These are phyloP conservation scores for Takifugu flavidus DNA, from an alignment of 2,113 vertebrate species.

Conservation along the genomic window DNA sequence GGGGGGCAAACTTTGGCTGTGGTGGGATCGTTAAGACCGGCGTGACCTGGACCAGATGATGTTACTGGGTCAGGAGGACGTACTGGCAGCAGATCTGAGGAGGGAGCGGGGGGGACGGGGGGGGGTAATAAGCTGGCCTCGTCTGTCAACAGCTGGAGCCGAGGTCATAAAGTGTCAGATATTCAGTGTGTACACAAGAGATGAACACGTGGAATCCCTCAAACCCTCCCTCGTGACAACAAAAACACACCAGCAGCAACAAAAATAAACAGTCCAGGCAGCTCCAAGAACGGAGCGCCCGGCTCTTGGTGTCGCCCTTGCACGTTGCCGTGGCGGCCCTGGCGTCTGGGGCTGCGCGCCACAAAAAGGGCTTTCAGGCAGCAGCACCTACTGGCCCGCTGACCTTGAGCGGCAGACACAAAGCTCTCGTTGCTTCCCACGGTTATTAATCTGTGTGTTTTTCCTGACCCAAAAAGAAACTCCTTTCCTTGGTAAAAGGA, in stretches of 20 bases:
- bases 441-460: conserved; percentile 90
- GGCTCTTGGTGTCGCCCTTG: background rate
- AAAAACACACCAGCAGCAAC: background rate
- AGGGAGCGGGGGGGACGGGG: conserved; percentile 8
- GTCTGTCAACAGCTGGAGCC: conserved; percentile 25
- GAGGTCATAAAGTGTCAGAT: conserved; percentile 42
- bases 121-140: conserved; percentile 23
- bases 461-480: conserved; percentile 65
- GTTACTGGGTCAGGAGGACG: conserved; percentile 15
- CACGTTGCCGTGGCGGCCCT: conserved; percentile 23
- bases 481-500: conserved; percentile 89
- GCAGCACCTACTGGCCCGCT: conserved; percentile 67
- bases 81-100: conserved; percentile 20
- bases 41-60: conserved; percentile 20
- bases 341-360: conserved; percentile 32
- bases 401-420: conserved; percentile 64
- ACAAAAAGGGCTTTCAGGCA: conserved; percentile 58
- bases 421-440: conserved; percentile 83
- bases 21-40: conserved; percentile 30
- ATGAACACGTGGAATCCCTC: conserved; percentile 26
- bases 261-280: background rate
- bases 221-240: background rate
- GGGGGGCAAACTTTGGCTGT: conserved; percentile 40
- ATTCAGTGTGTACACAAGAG: conserved; percentile 19
- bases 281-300: too few relatives aligned